Evolutionary conservation across 1,140 invertebrate genomes (phyloP), one percentile per base, ranked within the genome.

Genomic region (Uloborus diversus): DNA sequence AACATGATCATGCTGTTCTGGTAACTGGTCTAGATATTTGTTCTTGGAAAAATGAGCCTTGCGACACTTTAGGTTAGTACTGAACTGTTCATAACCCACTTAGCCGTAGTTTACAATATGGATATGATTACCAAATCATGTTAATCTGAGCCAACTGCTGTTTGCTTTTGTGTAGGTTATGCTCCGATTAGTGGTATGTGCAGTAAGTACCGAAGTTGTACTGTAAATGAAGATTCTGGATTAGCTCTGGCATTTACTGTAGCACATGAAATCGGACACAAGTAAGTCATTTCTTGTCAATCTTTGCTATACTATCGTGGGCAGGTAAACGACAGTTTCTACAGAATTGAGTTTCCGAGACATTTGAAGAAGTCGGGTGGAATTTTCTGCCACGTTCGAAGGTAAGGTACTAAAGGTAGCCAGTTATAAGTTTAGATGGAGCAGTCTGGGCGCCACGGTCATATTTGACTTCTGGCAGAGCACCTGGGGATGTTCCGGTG

Each of bases 211-310:
- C 90, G 92, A 51, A 94, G 93, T 82, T 96, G 95, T 87, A 96
- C 93, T 82, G 92, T 96, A 83, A 96, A 95, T 84, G 93, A 96
- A 86, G 95, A 96, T 88, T 95, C 94, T 85, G 95, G 95, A 53
- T 92, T 96, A 70, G 93, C 93, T 83, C 89, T 96, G 69, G 94
- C 94, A 9, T 94, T 95, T 86, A 96, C 94, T 23, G 93, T 96
- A 82, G 93, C 94, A 20, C 95, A 96, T 85, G 95, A 96, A 87
- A 88, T 96, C 82, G 95, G 94, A 69, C 95, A 96, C 88, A 96
- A 96, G 95, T 96, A 87, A 57, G 71, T 68, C 1, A 23, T 13
- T 23, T 3, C 20, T 20, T 42, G 0, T 0, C 3, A 27, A 2
- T 35, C 25, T 17, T 32, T 62, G 23, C 4, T 3, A 3, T 57